Percentiles rank a stretch among this genome's conserved stretches.
These are phyloP conservation scores for Nephrotoma flavescens DNA, from an alignment of 2,888 invertebrate genomes.

Conservation along the genomic window DNA sequence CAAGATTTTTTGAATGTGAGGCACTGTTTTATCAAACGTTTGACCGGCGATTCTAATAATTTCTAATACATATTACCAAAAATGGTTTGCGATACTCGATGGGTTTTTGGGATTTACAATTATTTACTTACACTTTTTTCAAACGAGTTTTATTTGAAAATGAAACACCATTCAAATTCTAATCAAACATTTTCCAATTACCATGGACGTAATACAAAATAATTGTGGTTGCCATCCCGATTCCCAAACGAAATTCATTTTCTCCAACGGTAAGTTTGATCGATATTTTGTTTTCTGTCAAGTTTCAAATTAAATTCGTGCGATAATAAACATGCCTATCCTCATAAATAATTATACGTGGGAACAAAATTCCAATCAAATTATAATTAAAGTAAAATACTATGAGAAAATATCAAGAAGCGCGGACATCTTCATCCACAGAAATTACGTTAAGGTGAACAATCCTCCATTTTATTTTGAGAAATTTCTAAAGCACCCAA, in stretches of 20 bases:
- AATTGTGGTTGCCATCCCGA: neutral
- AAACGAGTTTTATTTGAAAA: too few relatives aligned
- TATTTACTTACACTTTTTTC: too few relatives aligned
- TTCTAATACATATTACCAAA: too few relatives aligned
- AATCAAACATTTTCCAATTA: too few relatives aligned
- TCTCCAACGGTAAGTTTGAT: neutral
- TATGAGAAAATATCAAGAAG: constrained; percentile 40
- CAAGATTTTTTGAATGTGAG: too few relatives aligned
- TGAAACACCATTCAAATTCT: too few relatives aligned
- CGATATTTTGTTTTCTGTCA: neutral
- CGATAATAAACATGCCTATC: constrained; percentile 43
- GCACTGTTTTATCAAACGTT: too few relatives aligned
- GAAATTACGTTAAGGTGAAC: constrained; percentile 56
- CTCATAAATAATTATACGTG: constrained; percentile 60
- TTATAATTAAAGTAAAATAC: constrained; percentile 51
- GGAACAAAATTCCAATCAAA: constrained; percentile 47
- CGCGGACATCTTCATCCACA: constrained; percentile 52
- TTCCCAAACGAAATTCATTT: neutral
- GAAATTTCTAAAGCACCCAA: constrained; percentile 45
- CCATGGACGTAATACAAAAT: too few relatives aligned
- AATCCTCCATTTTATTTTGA: constrained; percentile 63
- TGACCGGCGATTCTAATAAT: too few relatives aligned
- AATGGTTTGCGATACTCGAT: too few relatives aligned
- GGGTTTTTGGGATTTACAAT: too few relatives aligned
- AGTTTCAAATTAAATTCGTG: neutral